Evolutionary conservation across 2,888 invertebrate genomes (phyloP).

Genomic region (Urechis unicinctus): DNA sequence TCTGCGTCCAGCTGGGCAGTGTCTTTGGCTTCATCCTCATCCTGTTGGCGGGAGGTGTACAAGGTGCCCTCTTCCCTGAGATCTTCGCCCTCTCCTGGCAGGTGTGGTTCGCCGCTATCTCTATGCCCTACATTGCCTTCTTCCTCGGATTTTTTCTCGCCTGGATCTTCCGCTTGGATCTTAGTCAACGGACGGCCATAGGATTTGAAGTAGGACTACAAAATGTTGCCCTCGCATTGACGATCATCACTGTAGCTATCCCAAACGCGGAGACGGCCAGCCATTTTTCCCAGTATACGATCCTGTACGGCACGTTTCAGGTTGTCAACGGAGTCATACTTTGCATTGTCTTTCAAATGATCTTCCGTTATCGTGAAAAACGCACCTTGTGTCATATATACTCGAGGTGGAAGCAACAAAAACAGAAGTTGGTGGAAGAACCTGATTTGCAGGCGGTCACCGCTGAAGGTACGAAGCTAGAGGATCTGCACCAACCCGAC

Average conservation of each 20-base stretch:
- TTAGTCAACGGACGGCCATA: slow-evolving; percentile 28
- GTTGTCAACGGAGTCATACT: neutral
- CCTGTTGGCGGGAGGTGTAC: slow-evolving; percentile 30
- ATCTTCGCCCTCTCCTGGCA: slow-evolving; percentile 27
- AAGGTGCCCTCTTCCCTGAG: slow-evolving; percentile 34
- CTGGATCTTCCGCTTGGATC: slow-evolving; percentile 23
- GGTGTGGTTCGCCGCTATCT: slow-evolving; percentile 26
- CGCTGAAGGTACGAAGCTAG: neutral
- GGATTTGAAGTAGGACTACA: slow-evolving; percentile 40
- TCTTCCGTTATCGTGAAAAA: neutral
- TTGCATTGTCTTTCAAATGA: neutral
- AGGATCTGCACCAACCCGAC: neutral
- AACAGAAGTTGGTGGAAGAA: neutral
- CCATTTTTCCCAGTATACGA: slow-evolving; percentile 18
- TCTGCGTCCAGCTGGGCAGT: slow-evolving; percentile 38
- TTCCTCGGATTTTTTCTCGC: slow-evolving; percentile 30
- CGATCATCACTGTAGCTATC: slow-evolving; percentile 26
- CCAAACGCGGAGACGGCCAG: slow-evolving; percentile 10
- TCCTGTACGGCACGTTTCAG: neutral
- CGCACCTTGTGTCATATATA: neutral
- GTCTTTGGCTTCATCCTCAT: slow-evolving; percentile 31
- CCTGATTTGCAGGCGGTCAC: neutral
- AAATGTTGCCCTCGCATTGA: slow-evolving; percentile 38
- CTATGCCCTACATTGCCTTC: slow-evolving; percentile 31
- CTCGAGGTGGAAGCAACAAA: neutral